Conservation (phyloP, 2,888 invertebrate genomes). For the Camptogramma bilineatum region DNA sequence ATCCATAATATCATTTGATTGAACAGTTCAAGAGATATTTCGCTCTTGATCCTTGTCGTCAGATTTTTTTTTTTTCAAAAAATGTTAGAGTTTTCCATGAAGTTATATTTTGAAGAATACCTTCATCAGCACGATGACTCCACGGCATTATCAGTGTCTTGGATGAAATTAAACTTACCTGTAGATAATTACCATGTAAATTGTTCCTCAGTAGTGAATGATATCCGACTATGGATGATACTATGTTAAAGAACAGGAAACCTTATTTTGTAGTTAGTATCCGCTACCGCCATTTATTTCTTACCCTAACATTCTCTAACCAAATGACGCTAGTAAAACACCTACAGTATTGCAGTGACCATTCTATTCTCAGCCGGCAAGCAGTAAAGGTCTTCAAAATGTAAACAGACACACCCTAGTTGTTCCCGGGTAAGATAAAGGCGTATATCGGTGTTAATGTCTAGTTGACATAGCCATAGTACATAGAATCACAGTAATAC, state of each 20-base stretch:
- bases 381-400: constrained; percentile 40
- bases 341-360: constrained; percentile 11
- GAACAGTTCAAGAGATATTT: too few relatives aligned
- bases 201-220: not conserved
- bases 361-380: constrained; percentile 4
- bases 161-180: not conserved
- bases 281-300: not conserved
- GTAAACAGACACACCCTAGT: constrained; percentile 60
- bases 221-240: not conserved
- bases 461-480: constrained; percentile 41
- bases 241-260: not conserved
- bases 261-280: not conserved
- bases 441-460: constrained; percentile 61
- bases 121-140: too few relatives aligned
- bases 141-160: not conserved
- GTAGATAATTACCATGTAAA: not conserved
- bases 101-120: too few relatives aligned
- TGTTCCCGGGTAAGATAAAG: constrained; percentile 60
- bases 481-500: constrained; percentile 6
- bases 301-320: not conserved
- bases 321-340: not conserved
- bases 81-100: too few relatives aligned
- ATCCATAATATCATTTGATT: too few relatives aligned
- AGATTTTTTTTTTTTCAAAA: too few relatives aligned
- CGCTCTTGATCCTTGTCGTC: too few relatives aligned